Base-by-base conservation (phyloP, 2,888 invertebrate species). In the Leucoma salicis region DNA sequence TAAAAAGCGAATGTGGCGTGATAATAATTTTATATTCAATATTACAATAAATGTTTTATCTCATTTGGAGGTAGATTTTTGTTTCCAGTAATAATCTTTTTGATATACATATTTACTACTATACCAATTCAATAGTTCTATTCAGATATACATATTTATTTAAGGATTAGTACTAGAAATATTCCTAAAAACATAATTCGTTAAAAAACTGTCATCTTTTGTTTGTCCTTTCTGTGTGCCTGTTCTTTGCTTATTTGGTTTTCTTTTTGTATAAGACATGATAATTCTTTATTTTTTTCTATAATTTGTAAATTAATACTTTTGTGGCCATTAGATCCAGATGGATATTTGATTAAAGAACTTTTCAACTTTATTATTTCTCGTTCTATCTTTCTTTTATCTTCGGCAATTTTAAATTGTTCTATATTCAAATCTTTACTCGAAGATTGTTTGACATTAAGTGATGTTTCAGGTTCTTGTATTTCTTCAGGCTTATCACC, bases 161-260 rank as follows among this genome's bases (percentile, higher is more conserved):
- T 27, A 10, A n/a, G 2, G 1, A 27, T 27, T n/a, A 21, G 6
- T 27, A 25, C 3, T 10, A 11, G 27, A 35, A 35, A n/a, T 27
- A 13, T 10, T 32, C 6, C 31, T 12, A 29, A 38, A 21, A 7
- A 39, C 14, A 35, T 8, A 35, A 10, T 11, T 36, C 18, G 11
- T 70, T 91, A 96, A 91, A 96, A 96, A 57, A 95, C 89, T 31
- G 93, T 92, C 82, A 96, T 89, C 82, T 95, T 95, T 59, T 93
- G 93, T 73, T 94, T 94, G 66, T 93, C 93, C 56, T 92, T 94
- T 51, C 96, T 90, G 32, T 92, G 89, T 58, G 85, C 92, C 67
- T 95, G 95, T 78, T 96, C 96, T 49, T 90, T 92, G 31, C 89
- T 78, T 43, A 96, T 92, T 57, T 89, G 92, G 35, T 78, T 89